A percentile compares a stretch with the other conserved stretches of the same genome.
These are phyloP conservation scores for Limulus polyphemus DNA, from an alignment of 2,888 invertebrate genomes.

Conservation along the genomic window DNA sequence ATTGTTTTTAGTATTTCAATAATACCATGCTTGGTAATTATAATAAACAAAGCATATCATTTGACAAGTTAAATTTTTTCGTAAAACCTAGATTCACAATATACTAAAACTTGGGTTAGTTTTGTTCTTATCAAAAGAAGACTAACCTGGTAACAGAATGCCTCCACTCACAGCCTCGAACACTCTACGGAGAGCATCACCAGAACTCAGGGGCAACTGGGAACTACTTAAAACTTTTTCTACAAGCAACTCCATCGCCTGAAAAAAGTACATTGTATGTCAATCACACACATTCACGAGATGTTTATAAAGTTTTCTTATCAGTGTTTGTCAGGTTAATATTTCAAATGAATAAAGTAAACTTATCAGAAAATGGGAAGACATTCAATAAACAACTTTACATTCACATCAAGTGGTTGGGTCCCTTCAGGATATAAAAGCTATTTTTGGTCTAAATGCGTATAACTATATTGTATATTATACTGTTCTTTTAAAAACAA, in stretches of 20 bases:
- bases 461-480: too few relatives aligned
- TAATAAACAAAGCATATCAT: slow-evolving; percentile 3
- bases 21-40: background rate
- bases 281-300: background rate
- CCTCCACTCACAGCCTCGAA: slow-evolving; percentile 93
- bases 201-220: slow-evolving; percentile 62
- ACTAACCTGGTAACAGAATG: slow-evolving; percentile 52
- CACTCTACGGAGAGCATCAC: slow-evolving; percentile 84
- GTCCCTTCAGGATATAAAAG: too few relatives aligned
- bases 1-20: too few relatives aligned
- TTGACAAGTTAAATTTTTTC: background rate
- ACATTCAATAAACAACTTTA: too few relatives aligned
- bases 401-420: too few relatives aligned
- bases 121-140: background rate
- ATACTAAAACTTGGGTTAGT: too few relatives aligned
- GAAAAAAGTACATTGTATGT: slow-evolving; percentile 22
- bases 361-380: too few relatives aligned
- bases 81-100: slow-evolving; percentile 26
- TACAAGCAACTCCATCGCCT: slow-evolving; percentile 90
- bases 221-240: slow-evolving; percentile 89
- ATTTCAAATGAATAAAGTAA: too few relatives aligned
- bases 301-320: too few relatives aligned
- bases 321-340: too few relatives aligned
- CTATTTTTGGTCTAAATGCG: too few relatives aligned
- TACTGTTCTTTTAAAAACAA: too few relatives aligned